phyloP scores from a whole-genome alignment of 2,888 invertebrate species.

The Trachelus iudaicus region DNA sequence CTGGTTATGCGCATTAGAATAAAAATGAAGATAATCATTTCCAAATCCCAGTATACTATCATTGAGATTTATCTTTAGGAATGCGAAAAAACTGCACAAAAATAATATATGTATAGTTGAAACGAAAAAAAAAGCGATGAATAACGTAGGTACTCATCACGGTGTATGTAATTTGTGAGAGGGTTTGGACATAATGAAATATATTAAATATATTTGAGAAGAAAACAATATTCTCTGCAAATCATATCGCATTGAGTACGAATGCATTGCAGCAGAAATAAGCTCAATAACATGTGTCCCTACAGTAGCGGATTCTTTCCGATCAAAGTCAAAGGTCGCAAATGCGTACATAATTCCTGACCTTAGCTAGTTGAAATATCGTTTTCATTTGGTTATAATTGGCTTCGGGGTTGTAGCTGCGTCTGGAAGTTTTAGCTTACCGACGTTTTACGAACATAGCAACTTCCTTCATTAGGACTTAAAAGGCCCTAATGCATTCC shows the following conservation, averaged over 20 bases:
- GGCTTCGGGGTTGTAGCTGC: too few relatives aligned
- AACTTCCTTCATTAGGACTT: too few relatives aligned
- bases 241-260: neutral
- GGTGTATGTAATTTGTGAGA: neutral
- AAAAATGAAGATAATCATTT: neutral
- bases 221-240: too few relatives aligned
- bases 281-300: neutral
- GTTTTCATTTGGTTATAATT: neutral
- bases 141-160: neutral
- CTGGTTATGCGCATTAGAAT: too few relatives aligned
- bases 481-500: too few relatives aligned
- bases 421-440: too few relatives aligned
- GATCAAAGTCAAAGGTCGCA: neutral
- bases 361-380: neutral
- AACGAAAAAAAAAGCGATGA: neutral
- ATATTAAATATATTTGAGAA: too few relatives aligned
- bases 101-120: slow-evolving; percentile 3
- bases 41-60: neutral
- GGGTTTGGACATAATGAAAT: neutral
- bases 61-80: neutral
- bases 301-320: neutral
- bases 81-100: neutral
- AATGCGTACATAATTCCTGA: neutral
- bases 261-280: neutral
- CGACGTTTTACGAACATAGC: too few relatives aligned